Evolutionary conservation across 2,113 vertebrate genomes (phyloP).

Genomic region (Pterocles orientalis): DNA sequence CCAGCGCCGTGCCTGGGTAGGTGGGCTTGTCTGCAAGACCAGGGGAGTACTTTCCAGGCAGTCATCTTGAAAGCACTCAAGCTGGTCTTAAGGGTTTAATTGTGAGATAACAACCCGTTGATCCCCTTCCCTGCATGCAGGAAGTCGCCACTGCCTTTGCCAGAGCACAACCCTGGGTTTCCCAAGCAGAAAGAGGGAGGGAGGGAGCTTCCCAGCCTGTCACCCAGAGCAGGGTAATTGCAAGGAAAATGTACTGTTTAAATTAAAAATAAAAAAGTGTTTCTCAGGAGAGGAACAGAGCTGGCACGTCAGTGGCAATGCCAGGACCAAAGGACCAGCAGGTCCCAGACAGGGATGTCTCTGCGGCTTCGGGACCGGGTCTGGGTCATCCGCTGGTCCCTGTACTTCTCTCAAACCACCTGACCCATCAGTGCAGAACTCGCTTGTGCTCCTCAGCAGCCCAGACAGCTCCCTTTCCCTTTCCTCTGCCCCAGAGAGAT

Average conservation of each 20-base stretch:
- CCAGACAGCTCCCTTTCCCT: background rate
- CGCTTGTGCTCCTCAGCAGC: background rate
- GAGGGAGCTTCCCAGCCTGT: background rate
- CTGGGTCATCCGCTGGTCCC: background rate
- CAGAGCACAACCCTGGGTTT: background rate
- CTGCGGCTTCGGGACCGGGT: background rate
- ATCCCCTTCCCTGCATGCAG: background rate
- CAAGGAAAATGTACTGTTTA: background rate
- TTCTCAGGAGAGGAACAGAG: background rate
- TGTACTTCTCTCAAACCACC: background rate
- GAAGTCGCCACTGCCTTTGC: background rate
- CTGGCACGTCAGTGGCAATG: background rate
- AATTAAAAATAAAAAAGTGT: background rate
- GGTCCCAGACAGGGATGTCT: background rate
- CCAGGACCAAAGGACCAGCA: background rate
- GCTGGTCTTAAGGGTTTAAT: background rate
- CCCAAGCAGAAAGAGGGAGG: background rate
- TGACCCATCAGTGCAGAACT: background rate
- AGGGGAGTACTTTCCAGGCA: background rate
- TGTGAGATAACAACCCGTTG: background rate
- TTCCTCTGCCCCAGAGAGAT: background rate
- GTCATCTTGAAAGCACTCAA: background rate
- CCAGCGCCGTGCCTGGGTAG: rapidly evolving
- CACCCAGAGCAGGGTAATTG: background rate
- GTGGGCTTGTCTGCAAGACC: background rate